A percentile compares a stretch with the other conserved stretches of the same genome.
Evolutionary conservation across 2,888 invertebrate genomes (phyloP).

Genomic region (Pachycephus smyrnensis): DNA sequence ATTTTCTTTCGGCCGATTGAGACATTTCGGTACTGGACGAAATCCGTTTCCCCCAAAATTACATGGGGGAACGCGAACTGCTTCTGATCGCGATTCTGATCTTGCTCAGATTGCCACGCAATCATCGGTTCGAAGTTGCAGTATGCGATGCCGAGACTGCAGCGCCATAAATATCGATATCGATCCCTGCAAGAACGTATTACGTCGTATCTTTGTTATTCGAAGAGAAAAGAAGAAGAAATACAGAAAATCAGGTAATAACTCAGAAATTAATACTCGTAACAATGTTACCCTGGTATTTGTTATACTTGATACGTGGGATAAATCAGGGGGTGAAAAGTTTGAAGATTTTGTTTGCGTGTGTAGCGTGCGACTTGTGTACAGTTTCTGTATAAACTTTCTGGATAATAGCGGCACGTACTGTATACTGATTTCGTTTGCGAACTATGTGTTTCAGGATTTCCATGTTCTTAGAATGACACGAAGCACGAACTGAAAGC

Average conservation of each 20-base stretch:
- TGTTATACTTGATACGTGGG: background rate
- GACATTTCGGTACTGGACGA: background rate
- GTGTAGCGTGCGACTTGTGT: background rate
- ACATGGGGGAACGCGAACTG: background rate
- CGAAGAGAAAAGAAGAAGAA: background rate
- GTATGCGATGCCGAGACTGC: background rate
- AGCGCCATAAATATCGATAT: background rate
- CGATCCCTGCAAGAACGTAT: background rate
- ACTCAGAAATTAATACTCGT: background rate
- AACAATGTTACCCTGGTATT: background rate
- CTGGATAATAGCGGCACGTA: background rate
- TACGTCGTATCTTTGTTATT: background rate
- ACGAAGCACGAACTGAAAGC: background rate
- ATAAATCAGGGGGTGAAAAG: background rate
- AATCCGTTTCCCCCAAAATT: constrained; percentile 2
- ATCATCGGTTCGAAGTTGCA: background rate
- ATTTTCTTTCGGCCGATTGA: background rate
- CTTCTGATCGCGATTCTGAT: background rate
- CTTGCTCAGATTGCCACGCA: background rate
- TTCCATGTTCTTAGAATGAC: background rate
- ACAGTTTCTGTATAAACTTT: background rate
- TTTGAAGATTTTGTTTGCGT: background rate
- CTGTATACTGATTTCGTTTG: background rate
- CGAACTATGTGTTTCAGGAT: background rate
- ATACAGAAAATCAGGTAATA: background rate